Evolutionary conservation across 2,888 invertebrate genomes (phyloP).

Genomic region (Ophion ventricosus): DNA sequence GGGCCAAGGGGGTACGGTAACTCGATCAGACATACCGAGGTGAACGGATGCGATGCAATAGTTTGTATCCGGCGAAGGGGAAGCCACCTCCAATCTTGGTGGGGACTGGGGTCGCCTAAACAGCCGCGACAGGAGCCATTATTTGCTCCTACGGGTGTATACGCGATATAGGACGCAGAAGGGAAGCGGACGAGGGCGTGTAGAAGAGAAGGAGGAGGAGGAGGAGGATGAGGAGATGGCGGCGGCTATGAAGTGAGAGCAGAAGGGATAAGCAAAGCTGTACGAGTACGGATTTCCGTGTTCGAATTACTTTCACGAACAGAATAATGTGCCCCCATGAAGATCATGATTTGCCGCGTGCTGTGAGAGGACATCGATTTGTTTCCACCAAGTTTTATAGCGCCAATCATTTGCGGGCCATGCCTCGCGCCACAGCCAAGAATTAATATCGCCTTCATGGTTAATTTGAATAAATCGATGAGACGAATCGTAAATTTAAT

Average conservation of each 20-base stretch:
- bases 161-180: constrained; percentile 5
- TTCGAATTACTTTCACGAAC: constrained; percentile 74
- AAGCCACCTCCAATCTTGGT: constrained; percentile 78
- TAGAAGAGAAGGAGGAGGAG: neutral
- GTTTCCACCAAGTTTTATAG: constrained; percentile 45
- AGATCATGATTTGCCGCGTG: neutral
- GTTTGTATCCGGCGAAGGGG: constrained; percentile 77
- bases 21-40: constrained; percentile 79
- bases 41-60: constrained; percentile 76
- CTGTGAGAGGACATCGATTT: constrained; percentile 45
- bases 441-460: constrained; percentile 57
- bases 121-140: constrained; percentile 79
- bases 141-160: constrained; percentile 69
- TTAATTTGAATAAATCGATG: constrained; percentile 54
- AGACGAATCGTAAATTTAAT: constrained; percentile 53
- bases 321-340: constrained; percentile 48
- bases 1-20: constrained; percentile 72
- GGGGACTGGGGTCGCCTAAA: constrained; percentile 75
- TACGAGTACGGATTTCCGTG: constrained; percentile 62
- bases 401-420: constrained; percentile 36
- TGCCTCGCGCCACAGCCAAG: constrained; percentile 6
- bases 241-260: constrained; percentile 22
- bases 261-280: constrained; percentile 38
- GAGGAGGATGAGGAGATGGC: constrained; percentile 7
- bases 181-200: neutral